Conservation (phyloP, 64 coral and sea anemone species). For the Dendronephthya gigantea region DNA sequence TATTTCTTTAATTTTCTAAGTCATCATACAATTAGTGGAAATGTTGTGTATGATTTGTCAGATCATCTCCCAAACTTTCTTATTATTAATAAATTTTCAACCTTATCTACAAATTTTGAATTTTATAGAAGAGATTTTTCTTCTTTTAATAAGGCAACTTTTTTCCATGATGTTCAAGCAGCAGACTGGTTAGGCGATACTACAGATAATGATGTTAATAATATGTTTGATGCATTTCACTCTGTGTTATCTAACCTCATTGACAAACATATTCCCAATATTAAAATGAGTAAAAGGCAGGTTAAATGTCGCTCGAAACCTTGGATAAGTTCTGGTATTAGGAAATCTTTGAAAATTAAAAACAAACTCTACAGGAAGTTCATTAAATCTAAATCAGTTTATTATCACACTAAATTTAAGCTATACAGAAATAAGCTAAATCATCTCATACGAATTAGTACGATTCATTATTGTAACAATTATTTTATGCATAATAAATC, state of each 20-base stretch:
- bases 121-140: background rate
- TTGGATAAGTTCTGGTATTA: background rate
- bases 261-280: background rate
- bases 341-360: background rate
- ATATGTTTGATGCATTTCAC: background rate
- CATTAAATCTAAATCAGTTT: background rate
- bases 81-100: background rate
- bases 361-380: background rate
- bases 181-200: background rate
- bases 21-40: slow-evolving; percentile 12
- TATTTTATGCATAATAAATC: slow-evolving; percentile 1
- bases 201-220: background rate
- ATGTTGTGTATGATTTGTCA: background rate
- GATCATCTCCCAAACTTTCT: background rate
- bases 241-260: background rate
- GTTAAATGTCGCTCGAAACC: background rate
- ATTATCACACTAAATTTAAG: background rate
- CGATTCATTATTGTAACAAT: slow-evolving; percentile 23
- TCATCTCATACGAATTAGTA: slow-evolving; percentile 15
- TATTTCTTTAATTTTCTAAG: background rate
- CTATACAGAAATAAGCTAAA: background rate
- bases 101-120: background rate
- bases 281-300: background rate
- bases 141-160: background rate
- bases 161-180: background rate